Evolutionary conservation across 2,888 invertebrate species (phyloP), one percentile per base, ranked within the genome.

Genomic region (Gari tellinella): DNA sequence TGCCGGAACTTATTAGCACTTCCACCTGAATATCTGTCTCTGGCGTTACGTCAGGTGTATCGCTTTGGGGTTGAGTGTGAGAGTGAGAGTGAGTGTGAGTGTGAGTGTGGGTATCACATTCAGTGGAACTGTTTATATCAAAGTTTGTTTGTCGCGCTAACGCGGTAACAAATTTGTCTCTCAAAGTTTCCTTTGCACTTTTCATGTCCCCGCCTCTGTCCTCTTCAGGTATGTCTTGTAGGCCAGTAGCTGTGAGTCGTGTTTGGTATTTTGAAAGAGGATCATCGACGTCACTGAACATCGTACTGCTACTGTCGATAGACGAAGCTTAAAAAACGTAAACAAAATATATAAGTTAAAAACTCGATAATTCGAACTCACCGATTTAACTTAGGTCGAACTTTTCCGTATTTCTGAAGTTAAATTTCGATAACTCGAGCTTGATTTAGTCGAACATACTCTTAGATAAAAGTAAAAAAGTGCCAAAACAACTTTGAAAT

Each of bases 201-300:
- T 8, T 10, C 12, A 17, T 14, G 14, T 61, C 62, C n/a, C n/a
- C n/a, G 31, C n/a, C 2, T 53, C 41, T 52, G 19, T 23, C 41
- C 25, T 62, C 62, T 51, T 62, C 62, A 15, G 62, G 62, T 19
- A 62, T 62, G 15, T 52, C 62, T 4, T 41, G 31, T 53, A 62
- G 43, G 52, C 37, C 52, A 37, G 31, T 62, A 19, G 19, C 2
- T 25, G 57, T 25, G 5, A 57, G 15, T 3, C 23, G 43, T 1
- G 21, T 25, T n/a, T 12, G 26, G 25, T 21, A 57, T 19, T 19
- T 57, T 1, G 25, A 14, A n/a, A 45, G 45, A 1, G 19, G 26
- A 12, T 57, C 57, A 25, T 57, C 57, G 5, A 31, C 5, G 10
- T 31, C 31, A 17, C 43, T 45, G 1, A 31, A 15, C 19, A 19